Conservation (phyloP, 2,113 vertebrate genomes). For the Vulpes ferrilata region DNA sequence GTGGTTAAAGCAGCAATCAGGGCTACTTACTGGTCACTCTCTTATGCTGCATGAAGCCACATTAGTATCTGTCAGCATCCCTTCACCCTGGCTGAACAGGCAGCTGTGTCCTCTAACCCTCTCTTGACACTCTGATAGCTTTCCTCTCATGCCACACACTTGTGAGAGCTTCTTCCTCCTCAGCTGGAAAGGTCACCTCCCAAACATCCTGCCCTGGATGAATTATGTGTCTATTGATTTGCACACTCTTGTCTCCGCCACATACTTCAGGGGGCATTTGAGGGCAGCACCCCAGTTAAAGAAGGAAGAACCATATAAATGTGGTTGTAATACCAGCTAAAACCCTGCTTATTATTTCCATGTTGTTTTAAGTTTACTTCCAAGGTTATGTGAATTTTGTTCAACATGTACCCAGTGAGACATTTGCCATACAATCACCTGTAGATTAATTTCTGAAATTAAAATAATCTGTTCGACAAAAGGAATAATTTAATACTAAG, state of each 20-base stretch:
- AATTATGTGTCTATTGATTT: background rate
- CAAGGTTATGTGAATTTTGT: background rate
- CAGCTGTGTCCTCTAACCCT: constrained; percentile 37
- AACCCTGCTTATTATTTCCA: background rate
- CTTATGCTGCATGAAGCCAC: constrained; percentile 39
- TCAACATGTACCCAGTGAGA: background rate
- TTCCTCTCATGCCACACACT: background rate
- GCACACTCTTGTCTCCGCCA: background rate
- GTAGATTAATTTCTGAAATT: constrained; percentile 8
- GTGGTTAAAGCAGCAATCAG: background rate
- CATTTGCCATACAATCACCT: background rate
- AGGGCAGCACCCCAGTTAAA: background rate
- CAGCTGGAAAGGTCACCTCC: background rate
- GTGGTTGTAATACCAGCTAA: background rate
- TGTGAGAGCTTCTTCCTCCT: background rate
- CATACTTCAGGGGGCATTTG: background rate
- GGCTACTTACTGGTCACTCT: constrained; percentile 1
- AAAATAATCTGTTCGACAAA: constrained; percentile 11
- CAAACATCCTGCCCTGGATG: background rate
- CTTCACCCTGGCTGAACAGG: background rate
- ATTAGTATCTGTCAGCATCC: constrained; percentile 59
- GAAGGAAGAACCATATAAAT: background rate
- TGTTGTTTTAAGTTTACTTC: background rate
- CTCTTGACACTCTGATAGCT: background rate
- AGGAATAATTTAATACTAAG: background rate